Evolutionary conservation across 2,888 invertebrate species (phyloP).

Genomic region (Drosophila merina): DNA sequence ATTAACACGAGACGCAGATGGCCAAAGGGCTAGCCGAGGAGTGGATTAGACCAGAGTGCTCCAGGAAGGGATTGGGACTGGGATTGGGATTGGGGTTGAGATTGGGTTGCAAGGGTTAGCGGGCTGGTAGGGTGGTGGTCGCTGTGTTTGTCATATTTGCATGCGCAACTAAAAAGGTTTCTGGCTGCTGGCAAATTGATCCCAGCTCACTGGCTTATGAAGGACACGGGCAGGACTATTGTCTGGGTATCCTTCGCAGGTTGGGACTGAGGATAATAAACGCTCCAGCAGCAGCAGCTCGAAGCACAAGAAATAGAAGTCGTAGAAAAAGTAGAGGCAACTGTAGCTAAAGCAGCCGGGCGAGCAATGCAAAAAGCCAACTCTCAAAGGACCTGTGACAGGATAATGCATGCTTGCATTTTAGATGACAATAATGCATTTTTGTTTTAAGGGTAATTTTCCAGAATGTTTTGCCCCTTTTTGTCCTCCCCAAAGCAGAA

Average conservation of each 20-base stretch:
- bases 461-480: constrained; percentile 71
- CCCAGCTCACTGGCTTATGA: constrained; percentile 78
- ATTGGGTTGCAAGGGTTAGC: constrained; percentile 12
- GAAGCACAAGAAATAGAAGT: constrained; percentile 11
- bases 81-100: constrained; percentile 7
- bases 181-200: constrained; percentile 79
- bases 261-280: constrained; percentile 60
- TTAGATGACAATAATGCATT: constrained; percentile 83
- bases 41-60: constrained; percentile 48
- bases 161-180: constrained; percentile 79
- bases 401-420: constrained; percentile 83
- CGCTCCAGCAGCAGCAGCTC: constrained; percentile 56
- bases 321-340: constrained; percentile 32
- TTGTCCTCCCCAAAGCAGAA: background rate
- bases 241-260: constrained; percentile 35
- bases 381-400: constrained; percentile 83
- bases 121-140: constrained; percentile 22
- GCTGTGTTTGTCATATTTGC: constrained; percentile 76
- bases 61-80: constrained; percentile 13
- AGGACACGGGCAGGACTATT: constrained; percentile 60
- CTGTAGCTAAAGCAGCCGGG: constrained; percentile 44
- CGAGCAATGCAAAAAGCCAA: constrained; percentile 69
- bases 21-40: constrained; percentile 63
- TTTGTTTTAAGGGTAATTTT: constrained; percentile 81
- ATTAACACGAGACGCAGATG: constrained; percentile 78